These are phyloP conservation scores for Microplitis mediator DNA, from an alignment of 1,140 invertebrate genomes.

Conservation along the genomic window DNA sequence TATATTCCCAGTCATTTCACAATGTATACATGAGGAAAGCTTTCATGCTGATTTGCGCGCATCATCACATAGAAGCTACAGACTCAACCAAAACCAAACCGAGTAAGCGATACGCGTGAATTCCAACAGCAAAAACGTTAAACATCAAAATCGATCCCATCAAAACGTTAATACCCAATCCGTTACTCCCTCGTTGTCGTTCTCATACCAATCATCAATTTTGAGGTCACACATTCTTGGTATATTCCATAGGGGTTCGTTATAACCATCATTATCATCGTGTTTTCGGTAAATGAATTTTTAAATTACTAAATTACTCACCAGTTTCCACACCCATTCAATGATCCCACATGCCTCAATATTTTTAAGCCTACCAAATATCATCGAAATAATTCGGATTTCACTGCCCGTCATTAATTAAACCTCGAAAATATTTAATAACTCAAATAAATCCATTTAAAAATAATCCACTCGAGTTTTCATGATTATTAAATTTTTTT, in stretches of 20 bases:
- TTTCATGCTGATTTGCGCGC: neutral
- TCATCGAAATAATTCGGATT: too few species aligned
- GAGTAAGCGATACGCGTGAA: neutral
- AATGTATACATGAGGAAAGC: neutral
- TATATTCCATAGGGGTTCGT: neutral
- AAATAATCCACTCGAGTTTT: too few species aligned
- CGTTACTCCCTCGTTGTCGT: neutral
- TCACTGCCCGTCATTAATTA: too few species aligned
- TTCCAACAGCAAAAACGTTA: neutral
- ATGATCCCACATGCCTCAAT: too few species aligned
- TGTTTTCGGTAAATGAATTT: neutral
- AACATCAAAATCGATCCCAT: neutral
- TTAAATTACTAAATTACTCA: neutral
- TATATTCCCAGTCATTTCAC: neutral
- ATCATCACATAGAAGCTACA: too few species aligned
- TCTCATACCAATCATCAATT: constrained; percentile 6
- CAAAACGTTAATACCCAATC: neutral
- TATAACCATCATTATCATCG: neutral
- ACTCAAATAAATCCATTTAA: too few species aligned
- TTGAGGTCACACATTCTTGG: neutral
- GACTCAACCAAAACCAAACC: neutral
- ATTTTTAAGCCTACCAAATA: too few species aligned
- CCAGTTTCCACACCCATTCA: too few species aligned
- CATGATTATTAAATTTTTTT: too few species aligned
- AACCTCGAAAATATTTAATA: too few species aligned